These are phyloP conservation scores for Nematostella vectensis DNA, from an alignment of 92 coral and sea anemone species.

Conservation along the genomic window DNA sequence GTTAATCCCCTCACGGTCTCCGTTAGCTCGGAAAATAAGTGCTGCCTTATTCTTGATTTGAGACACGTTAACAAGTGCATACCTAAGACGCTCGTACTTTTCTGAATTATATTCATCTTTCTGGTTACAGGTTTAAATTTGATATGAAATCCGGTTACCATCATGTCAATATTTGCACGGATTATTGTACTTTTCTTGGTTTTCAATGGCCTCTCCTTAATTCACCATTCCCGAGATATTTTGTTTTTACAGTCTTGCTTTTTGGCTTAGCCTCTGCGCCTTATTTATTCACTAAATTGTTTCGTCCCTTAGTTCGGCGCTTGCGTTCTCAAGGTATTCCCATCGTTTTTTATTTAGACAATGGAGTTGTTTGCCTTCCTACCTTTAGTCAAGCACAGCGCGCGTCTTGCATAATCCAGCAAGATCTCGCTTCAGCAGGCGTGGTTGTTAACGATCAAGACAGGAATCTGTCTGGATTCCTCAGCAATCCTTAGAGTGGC, in stretches of 20 bases:
- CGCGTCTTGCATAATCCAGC: too few relatives aligned
- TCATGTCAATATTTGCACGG: slow-evolving; percentile 5
- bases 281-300: too few relatives aligned
- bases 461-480: too few relatives aligned
- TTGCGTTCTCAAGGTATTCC: too few relatives aligned
- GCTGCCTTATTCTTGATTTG: not conserved
- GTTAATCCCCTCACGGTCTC: slow-evolving; percentile 4
- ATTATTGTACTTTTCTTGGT: slow-evolving; percentile 17
- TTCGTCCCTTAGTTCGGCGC: too few relatives aligned
- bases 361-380: too few relatives aligned
- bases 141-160: slow-evolving; percentile 24
- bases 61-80: slow-evolving; percentile 4
- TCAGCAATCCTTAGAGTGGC: too few relatives aligned
- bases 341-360: too few relatives aligned
- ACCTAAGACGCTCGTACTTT: not conserved
- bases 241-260: slow-evolving; percentile 1
- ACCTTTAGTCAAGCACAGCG: too few relatives aligned
- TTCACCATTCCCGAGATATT: not conserved
- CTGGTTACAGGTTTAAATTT: slow-evolving; percentile 7
- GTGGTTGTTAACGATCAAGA: too few relatives aligned
- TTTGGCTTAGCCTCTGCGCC: not conserved
- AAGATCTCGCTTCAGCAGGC: too few relatives aligned
- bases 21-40: not conserved
- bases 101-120: not conserved
- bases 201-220: not conserved